Evolutionary conservation across 2,797 vertebrate species (phyloP).

Genomic region (Malacoctenus gilli): DNA sequence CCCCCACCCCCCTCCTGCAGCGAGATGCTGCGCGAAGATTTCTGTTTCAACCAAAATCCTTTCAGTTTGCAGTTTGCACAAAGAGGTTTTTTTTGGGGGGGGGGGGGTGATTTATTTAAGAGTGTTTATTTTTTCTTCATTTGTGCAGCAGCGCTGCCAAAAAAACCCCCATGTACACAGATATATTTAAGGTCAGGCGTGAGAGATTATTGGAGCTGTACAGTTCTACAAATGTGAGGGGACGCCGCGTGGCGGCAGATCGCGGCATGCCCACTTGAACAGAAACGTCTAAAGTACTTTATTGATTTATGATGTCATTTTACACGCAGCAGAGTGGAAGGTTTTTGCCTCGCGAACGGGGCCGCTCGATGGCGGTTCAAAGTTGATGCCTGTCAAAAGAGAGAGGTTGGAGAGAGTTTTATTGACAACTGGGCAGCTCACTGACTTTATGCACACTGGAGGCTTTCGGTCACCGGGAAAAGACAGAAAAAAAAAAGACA

Average conservation of each 20-base stretch:
- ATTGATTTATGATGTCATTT: slow-evolving; percentile 47
- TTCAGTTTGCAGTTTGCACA: slow-evolving; percentile 64
- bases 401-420: slow-evolving; percentile 1
- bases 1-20: slow-evolving; percentile 56
- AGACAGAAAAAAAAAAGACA: slow-evolving; percentile 8
- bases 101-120: not conserved
- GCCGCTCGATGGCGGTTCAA: slow-evolving; percentile 16
- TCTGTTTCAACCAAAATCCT: slow-evolving; percentile 41
- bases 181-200: slow-evolving; percentile 15
- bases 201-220: slow-evolving; percentile 21
- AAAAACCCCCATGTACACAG: not conserved
- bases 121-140: slow-evolving; percentile 6
- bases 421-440: slow-evolving; percentile 35
- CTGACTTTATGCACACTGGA: slow-evolving; percentile 32
- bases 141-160: slow-evolving; percentile 27
- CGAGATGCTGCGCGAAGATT: slow-evolving; percentile 30
- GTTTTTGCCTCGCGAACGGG: slow-evolving; percentile 20
- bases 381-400: slow-evolving; percentile 15
- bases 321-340: slow-evolving; percentile 8
- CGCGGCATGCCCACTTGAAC: slow-evolving; percentile 6
- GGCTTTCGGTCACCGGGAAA: slow-evolving; percentile 26
- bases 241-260: slow-evolving; percentile 12
- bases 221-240: slow-evolving; percentile 5
- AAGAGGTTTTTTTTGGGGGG: slow-evolving; percentile 20
- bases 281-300: not conserved